Evolutionary conservation across 2,888 invertebrate genomes (phyloP).

Genomic region (Noctua janthe): DNA sequence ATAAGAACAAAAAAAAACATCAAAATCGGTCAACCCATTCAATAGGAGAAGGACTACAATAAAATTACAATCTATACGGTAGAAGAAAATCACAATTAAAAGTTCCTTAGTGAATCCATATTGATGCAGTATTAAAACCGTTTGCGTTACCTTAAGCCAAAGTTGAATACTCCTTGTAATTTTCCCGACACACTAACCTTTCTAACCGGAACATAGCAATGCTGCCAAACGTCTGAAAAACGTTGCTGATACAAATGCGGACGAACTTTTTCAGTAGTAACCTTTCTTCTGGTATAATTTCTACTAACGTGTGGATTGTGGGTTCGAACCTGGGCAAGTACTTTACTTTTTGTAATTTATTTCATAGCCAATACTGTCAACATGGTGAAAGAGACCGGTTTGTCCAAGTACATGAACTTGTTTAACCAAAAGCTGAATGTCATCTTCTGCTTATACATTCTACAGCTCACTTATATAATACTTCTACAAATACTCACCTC

Average conservation of each 20-base stretch:
- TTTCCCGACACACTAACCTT: background rate
- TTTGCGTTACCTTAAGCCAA: background rate
- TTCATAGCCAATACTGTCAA: background rate
- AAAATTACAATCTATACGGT: too few species aligned
- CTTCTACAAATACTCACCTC: background rate
- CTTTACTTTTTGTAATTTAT: background rate
- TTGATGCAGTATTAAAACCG: background rate
- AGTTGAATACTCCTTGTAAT: background rate
- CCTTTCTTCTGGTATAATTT: background rate
- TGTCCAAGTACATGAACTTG: background rate
- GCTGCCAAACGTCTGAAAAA: background rate
- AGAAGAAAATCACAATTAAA: background rate
- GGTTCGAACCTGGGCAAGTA: background rate
- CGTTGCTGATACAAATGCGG: background rate
- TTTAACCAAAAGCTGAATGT: background rate
- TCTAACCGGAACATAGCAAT: background rate
- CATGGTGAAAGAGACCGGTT: background rate
- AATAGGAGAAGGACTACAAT: too few species aligned
- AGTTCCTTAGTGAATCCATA: background rate
- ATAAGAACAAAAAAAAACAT: too few species aligned
- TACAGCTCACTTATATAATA: background rate
- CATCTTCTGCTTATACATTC: background rate
- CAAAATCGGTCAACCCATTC: too few species aligned
- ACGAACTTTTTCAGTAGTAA: background rate
- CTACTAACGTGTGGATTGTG: background rate